Evolutionary conservation across 2,113 vertebrate species (phyloP).

Genomic region (Uria aalge): DNA sequence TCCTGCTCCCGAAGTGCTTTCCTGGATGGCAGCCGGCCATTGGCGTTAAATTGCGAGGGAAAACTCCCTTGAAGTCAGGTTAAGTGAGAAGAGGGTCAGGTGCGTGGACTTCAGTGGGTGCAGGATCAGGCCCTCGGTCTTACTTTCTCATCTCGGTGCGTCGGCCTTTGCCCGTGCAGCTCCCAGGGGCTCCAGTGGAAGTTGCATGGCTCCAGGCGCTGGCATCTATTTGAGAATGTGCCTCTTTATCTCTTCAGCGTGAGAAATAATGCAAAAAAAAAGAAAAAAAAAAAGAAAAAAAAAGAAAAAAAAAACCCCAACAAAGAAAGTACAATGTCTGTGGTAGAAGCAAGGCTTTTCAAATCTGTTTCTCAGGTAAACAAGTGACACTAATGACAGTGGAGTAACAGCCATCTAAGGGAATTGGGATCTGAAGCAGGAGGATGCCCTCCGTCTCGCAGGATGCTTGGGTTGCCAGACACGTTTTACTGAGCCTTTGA

Average conservation of each 20-base stretch:
- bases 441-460: conserved; percentile 43
- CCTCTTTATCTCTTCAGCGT: conserved; percentile 36
- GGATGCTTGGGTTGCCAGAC: conserved; percentile 45
- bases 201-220: neutral
- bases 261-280: conserved; percentile 57
- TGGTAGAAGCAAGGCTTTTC: conserved; percentile 70
- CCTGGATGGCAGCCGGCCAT: neutral
- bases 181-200: conserved; percentile 3
- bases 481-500: conserved; percentile 64
- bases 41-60: neutral
- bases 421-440: conserved; percentile 38
- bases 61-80: neutral
- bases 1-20: neutral
- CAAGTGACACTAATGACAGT: conserved; percentile 68
- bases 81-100: neutral
- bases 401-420: conserved; percentile 66
- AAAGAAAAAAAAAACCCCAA: neutral
- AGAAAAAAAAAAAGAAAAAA: neutral
- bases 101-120: neutral
- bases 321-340: conserved; percentile 46
- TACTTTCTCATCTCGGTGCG: neutral
- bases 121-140: conserved; percentile 4
- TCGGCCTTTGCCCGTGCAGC: conserved; percentile 46
- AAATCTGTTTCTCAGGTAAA: conserved; percentile 75
- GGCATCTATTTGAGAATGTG: conserved; percentile 45